These are phyloP conservation scores for Speoplatyrhinus poulsoni DNA, from an alignment of 2,113 vertebrate species.

Conservation along the genomic window DNA sequence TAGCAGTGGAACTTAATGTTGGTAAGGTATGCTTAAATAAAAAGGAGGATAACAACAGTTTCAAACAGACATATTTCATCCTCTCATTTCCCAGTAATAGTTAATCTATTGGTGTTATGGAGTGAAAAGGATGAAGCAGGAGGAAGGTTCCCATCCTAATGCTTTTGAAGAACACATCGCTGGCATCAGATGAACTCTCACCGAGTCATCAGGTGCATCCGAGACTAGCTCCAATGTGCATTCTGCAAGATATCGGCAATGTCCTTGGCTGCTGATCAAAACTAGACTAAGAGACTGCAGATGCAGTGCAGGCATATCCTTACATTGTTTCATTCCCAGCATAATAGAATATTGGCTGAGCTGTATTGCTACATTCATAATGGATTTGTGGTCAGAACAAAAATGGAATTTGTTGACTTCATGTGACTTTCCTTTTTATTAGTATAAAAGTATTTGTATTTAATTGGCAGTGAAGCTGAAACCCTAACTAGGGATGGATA, in stretches of 20 bases:
- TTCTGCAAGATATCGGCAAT: conserved; percentile 14
- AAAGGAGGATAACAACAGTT: conserved; percentile 49
- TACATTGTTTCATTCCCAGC: conserved; percentile 5
- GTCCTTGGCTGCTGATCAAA: conserved; percentile 49
- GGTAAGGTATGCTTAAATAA: conserved; percentile 47
- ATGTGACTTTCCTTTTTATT: conserved; percentile 37
- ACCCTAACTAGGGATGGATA: conserved; percentile 15
- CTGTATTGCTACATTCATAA: conserved; percentile 24
- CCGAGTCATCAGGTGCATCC: conserved; percentile 22
- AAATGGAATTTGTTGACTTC: conserved; percentile 28
- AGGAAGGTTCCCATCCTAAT: conserved; percentile 39
- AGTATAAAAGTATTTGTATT: conserved; percentile 29
- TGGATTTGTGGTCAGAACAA: conserved; percentile 29
- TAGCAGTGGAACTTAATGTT: conserved; percentile 44
- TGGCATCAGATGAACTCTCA: conserved; percentile 29
- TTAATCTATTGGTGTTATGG: conserved; percentile 47
- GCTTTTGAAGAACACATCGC: conserved; percentile 58
- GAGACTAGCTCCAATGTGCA: conserved; percentile 29
- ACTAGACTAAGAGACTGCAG: conserved; percentile 12
- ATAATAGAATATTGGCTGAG: conserved; percentile 15
- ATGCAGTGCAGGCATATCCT: conserved; percentile 26
- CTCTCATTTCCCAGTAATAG: conserved; percentile 65
- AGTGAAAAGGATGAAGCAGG: conserved; percentile 39
- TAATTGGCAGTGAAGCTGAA: conserved; percentile 44
- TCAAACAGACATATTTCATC: conserved; percentile 56